Evolutionary conservation across 2,888 invertebrate genomes (phyloP).

Genomic region (Leptinotarsa tumamoca): DNA sequence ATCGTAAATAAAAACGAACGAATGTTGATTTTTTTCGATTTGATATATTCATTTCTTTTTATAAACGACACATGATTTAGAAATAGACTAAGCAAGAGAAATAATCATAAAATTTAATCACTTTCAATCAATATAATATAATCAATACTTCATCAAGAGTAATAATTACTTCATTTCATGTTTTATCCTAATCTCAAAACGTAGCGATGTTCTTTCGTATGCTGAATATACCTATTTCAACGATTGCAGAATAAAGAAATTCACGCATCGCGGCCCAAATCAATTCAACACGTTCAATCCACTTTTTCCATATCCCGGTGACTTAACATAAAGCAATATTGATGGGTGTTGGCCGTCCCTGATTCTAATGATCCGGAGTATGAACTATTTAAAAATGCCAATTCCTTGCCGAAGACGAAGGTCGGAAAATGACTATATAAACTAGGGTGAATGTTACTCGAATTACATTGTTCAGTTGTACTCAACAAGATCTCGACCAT

Average conservation of each 20-base stretch:
- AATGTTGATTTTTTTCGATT: too few relatives aligned
- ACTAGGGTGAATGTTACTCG: slow-evolving; percentile 47
- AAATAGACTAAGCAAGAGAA: too few relatives aligned
- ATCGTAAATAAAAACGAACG: too few relatives aligned
- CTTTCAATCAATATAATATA: too few relatives aligned
- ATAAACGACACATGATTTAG: too few relatives aligned
- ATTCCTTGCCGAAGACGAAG: slow-evolving; percentile 38
- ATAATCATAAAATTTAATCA: too few relatives aligned
- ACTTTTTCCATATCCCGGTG: slow-evolving; percentile 2
- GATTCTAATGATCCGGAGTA: slow-evolving; percentile 1
- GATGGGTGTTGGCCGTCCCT: slow-evolving; percentile 24
- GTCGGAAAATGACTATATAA: slow-evolving; percentile 52
- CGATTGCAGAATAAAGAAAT: neutral
- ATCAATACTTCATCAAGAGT: too few relatives aligned
- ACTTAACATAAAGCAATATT: slow-evolving; percentile 1
- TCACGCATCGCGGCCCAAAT: neutral
- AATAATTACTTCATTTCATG: too few relatives aligned
- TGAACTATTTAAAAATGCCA: neutral
- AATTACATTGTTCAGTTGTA: slow-evolving; percentile 48
- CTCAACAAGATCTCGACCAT: slow-evolving; percentile 45
- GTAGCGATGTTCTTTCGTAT: too few relatives aligned
- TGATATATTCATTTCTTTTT: too few relatives aligned
- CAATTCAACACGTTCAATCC: neutral
- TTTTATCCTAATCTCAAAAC: too few relatives aligned
- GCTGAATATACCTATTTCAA: neutral